Conservation (phyloP, 2,113 vertebrate species). For the Hydrochoerus hydrochaeris region DNA sequence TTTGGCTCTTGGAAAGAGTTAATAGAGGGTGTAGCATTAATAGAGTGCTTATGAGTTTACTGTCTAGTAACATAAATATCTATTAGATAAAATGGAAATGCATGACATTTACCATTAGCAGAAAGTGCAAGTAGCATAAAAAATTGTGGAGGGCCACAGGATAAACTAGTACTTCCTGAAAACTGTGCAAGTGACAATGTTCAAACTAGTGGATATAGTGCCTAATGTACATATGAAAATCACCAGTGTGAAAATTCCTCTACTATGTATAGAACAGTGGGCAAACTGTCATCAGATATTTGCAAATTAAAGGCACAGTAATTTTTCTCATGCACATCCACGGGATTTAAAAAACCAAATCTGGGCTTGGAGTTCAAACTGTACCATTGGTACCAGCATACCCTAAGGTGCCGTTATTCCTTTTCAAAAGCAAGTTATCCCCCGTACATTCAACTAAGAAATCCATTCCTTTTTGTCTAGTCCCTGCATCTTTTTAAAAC, state of each 20-base stretch:
- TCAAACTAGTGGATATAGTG: not conserved
- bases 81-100: conserved; percentile 29
- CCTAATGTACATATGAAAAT: not conserved
- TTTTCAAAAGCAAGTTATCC: not conserved
- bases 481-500: not conserved
- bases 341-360: not conserved
- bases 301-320: not conserved
- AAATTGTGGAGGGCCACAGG: not conserved
- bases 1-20: conserved; percentile 36
- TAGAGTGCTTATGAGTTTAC: not conserved
- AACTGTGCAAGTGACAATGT: conserved; percentile 10
- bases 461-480: not conserved
- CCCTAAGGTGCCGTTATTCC: not conserved
- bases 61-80: conserved; percentile 60
- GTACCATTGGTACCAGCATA: not conserved
- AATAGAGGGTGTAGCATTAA: conserved; percentile 41
- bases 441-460: not conserved
- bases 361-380: not conserved
- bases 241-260: not conserved
- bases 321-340: not conserved
- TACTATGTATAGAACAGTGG: not conserved
- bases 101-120: not conserved
- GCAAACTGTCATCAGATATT: not conserved
- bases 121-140: not conserved
- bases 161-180: not conserved